These are phyloP conservation scores for Morpho achilles DNA, from an alignment of 2,888 invertebrate species.

Conservation along the genomic window DNA sequence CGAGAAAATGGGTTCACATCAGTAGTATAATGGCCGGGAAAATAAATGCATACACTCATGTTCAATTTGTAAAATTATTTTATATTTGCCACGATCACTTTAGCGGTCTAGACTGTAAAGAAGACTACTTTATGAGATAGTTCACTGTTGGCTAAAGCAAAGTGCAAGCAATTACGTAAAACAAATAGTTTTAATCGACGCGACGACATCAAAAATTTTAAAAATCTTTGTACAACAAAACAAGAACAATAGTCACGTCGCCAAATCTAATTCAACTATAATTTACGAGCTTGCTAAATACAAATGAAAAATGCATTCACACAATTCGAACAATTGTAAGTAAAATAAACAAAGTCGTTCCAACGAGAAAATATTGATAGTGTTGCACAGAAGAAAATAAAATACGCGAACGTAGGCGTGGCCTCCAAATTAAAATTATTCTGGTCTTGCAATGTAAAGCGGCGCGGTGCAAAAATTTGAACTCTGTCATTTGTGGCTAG, in stretches of 20 bases:
- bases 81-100: no score
- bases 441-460: slow-evolving; percentile 46
- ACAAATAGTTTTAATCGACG: no score
- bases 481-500: slow-evolving; percentile 11
- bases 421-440: slow-evolving; percentile 68
- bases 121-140: not conserved
- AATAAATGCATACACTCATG: no score
- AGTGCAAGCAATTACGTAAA: no score
- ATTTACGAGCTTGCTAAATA: not conserved
- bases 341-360: slow-evolving; percentile 35
- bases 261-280: not conserved
- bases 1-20: no score
- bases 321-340: slow-evolving; percentile 8
- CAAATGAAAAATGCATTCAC: not conserved
- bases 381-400: slow-evolving; percentile 51
- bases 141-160: not conserved
- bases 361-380: slow-evolving; percentile 29
- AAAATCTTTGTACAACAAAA: no score
- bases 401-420: slow-evolving; percentile 52
- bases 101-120: no score
- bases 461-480: slow-evolving; percentile 14
- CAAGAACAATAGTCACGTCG: not conserved
- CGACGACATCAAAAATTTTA: no score
- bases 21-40: no score
- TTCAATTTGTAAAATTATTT: no score